Evolutionary conservation across 2,113 vertebrate genomes (phyloP).

Genomic region (Dasyurus viverrinus): DNA sequence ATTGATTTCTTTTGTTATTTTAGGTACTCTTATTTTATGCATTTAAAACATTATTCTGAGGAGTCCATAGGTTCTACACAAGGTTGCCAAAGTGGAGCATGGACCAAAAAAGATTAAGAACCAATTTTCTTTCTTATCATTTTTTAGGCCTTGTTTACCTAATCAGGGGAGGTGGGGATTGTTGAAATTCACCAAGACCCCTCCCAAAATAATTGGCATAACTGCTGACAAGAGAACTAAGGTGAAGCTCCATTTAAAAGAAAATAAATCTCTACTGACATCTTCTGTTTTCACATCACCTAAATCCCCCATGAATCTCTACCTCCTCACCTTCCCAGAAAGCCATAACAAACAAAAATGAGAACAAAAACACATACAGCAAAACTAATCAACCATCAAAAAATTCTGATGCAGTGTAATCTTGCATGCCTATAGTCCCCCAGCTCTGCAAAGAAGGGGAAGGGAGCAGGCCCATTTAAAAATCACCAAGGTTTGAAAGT

Average conservation of each 20-base stretch:
- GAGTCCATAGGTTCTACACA: neutral
- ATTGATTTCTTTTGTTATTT: neutral
- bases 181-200: neutral
- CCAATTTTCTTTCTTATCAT: neutral
- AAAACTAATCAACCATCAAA: neutral
- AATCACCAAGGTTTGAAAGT: constrained; percentile 53
- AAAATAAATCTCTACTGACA: neutral
- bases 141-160: neutral
- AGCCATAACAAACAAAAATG: neutral
- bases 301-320: neutral
- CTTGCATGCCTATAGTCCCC: neutral
- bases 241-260: neutral
- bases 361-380: neutral
- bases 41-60: neutral
- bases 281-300: neutral
- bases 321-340: neutral
- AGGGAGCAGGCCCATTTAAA: constrained; percentile 8
- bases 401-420: neutral
- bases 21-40: neutral
- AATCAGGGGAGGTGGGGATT: neutral
- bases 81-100: neutral
- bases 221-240: neutral
- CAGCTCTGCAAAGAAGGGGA: neutral
- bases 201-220: neutral
- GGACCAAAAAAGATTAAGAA: neutral